A percentile compares a stretch with the other conserved stretches of the same genome.
Evolutionary conservation across 2,113 vertebrate genomes (phyloP).

Genomic region (Gulo gulo): DNA sequence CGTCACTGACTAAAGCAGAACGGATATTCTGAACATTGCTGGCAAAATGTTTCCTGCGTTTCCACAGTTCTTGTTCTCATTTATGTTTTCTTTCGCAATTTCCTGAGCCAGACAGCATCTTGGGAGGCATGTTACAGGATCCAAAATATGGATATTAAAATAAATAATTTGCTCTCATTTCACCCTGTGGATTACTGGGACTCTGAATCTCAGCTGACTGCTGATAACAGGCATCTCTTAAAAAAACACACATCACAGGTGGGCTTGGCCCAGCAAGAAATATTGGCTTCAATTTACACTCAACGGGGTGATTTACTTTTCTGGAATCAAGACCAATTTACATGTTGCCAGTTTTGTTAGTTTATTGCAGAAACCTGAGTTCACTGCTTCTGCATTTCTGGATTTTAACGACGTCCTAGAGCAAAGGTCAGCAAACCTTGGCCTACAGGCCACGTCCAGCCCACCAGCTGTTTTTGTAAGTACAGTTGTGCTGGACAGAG

Average conservation of each 20-base stretch:
- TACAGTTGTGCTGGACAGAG: background rate
- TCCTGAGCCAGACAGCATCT: background rate
- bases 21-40: background rate
- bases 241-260: background rate
- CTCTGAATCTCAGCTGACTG: background rate
- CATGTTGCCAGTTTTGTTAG: background rate
- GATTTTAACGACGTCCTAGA: background rate
- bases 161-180: conserved; percentile 7
- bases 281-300: background rate
- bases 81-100: background rate
- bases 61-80: background rate
- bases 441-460: background rate
- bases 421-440: background rate
- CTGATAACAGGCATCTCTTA: background rate
- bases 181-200: background rate
- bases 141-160: background rate
- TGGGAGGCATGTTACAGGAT: background rate
- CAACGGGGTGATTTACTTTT: background rate
- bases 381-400: background rate
- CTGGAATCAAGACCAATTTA: background rate
- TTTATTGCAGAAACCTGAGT: background rate
- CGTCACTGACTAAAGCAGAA: background rate
- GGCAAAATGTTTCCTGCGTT: background rate
- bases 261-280: background rate
- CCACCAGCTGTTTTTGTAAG: background rate